Conservation (phyloP, 2,113 vertebrate species). For the Delphinus delphis region DNA sequence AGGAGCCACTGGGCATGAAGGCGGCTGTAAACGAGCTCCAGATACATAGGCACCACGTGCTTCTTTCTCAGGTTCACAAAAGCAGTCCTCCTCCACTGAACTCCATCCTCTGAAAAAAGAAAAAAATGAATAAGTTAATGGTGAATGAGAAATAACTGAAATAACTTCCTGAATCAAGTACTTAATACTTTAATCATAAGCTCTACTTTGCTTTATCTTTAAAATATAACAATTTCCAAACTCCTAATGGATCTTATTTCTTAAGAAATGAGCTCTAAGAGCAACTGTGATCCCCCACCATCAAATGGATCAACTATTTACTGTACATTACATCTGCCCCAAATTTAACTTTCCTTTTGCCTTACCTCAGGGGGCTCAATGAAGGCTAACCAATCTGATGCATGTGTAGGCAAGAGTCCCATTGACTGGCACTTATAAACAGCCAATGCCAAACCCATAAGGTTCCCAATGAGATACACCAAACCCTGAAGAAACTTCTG, state of each 20-base stretch:
- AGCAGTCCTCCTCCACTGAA: conserved; percentile 96
- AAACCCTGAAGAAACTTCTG: conserved; percentile 96
- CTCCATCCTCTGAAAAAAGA: conserved; percentile 90
- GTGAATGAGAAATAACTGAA: neutral
- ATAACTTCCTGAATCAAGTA: neutral
- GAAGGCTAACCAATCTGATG: conserved; percentile 97
- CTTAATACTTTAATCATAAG: neutral
- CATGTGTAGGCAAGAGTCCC: conserved; percentile 96
- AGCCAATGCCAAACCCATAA: conserved; percentile 93
- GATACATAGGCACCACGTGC: neutral
- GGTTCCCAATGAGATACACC: conserved; percentile 96
- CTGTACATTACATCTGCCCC: neutral
- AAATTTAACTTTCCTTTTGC: conserved; percentile 23
- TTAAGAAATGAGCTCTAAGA: neutral
- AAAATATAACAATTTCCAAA: conserved; percentile 44
- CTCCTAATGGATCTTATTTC: neutral
- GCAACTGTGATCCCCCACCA: neutral
- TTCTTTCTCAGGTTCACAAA: conserved; percentile 81
- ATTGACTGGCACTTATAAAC: conserved; percentile 99
- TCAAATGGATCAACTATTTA: neutral
- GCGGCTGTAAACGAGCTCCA: conserved; percentile 5
- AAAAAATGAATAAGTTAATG: conserved; percentile 4
- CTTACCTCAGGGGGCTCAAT: conserved; percentile 96
- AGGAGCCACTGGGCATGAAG: neutral
- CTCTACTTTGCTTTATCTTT: conserved; percentile 10